Base-by-base conservation (phyloP, 2,888 invertebrate genomes). In the Plagiodera versicolora region DNA sequence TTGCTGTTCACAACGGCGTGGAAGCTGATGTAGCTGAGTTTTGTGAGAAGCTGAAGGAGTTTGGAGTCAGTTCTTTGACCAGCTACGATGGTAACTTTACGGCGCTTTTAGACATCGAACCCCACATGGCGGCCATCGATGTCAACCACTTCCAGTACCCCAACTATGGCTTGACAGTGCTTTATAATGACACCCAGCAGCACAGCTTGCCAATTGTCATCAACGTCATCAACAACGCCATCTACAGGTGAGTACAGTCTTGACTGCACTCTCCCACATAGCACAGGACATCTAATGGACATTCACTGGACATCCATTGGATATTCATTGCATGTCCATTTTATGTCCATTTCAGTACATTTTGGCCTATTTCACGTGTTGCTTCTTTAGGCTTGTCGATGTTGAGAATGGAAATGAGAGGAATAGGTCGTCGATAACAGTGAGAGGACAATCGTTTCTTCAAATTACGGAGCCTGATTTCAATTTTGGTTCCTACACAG, bases 151-250 rank as follows among this genome's bases (percentile, higher is more conserved):
- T 85, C 66, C 66, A 70, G 18, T 76, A 80, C 54, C 82, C 84
- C 0, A 84, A 83, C 60, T 83, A 86, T 56, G 84, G 84, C 63
- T 80, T 89, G 17, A 85, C 86, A 68, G 82, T 88, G 39, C 84
- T 87, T 64, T 90, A 90, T 79, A 94, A 94, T 75, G 91, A 90
- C 74, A 91, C 92, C 0, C 88, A 86, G 72, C 86, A 90, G 51
- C 93, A 93, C 76, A 88, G 90, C 63, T 80, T 93, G 70, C 92
- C 93, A 2, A 87, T 91, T 62, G 81, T 91, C 44, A 79, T 91
- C 49, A 91, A 91, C 78, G 80, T 89, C 56, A 80, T 91, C 68
- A 88, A 87, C 69, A 91, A 91, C 76, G 85, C 86, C 53, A 82
- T 89, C 68, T 87, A 87, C 75, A 87, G 86, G 90, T 89, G 76